Evolutionary conservation across 2,888 invertebrate species (phyloP), one percentile per base, ranked within the genome.

Genomic region (Electrophaes corylata): DNA sequence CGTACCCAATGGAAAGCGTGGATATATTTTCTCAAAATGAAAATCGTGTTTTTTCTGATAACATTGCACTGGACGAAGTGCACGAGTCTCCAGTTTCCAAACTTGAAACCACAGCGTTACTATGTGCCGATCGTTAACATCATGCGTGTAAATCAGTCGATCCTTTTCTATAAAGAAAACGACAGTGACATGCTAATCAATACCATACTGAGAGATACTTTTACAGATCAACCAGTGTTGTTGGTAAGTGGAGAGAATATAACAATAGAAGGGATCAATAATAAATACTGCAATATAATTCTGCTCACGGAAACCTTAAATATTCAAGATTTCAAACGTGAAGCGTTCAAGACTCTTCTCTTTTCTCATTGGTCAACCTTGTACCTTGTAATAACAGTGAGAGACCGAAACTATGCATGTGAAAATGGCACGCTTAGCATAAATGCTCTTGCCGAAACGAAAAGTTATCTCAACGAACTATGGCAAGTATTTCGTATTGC

Each of bases 401-500:
- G 62, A 40, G 61, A 72, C 11, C 51, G 18, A 18, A 48, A 46
- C 10, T 76, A 65, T 29, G 59, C 46, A 54, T 83, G 83, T 65
- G 58, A 64, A 1, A 58, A 77, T 41, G 73, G 73, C 6, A 58
- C 35, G 5, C 71, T 82, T 33, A 57, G 55, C 37, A 11, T 40
- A 46, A 54, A 64, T 2, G 66, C 68, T 10, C 65, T 67, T 20
- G 29, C 31, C 4, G 14, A 53, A 2, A 63, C 76, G 8, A 70
- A 84, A 46, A 50, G 31, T 6, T 75, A 76, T 51, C 66, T 83
- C 35, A 82, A 81, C 50, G 51, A 57, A 11, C 29, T 84, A 8
- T 85, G 84, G 84, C 75, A 76, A 14, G 67, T 47, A 47, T 70
- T 69, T 57, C 66, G 62, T 51, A 66, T 74, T 8, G 66, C 73